A percentile compares a stretch with the other conserved stretches of the same genome.
Conservation (phyloP, 2,888 invertebrate genomes). For the Nemotelus pantherinus region DNA sequence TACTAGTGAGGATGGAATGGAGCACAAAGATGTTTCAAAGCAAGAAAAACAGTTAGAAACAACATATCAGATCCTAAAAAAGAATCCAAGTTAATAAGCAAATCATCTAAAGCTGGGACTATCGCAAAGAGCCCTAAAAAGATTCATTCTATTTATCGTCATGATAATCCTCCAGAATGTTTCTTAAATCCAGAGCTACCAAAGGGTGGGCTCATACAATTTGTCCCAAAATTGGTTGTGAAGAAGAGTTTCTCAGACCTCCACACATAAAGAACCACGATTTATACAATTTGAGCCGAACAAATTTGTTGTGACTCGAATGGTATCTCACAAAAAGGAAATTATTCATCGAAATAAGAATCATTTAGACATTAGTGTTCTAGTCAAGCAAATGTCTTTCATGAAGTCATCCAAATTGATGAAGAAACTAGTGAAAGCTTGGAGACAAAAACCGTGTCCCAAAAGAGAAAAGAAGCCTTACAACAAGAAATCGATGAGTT, state of each 20-base stretch:
- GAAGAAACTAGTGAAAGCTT: slow-evolving; percentile 51
- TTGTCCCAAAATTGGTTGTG: slow-evolving; percentile 72
- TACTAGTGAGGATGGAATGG: slow-evolving; percentile 51
- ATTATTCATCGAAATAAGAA: slow-evolving; percentile 63
- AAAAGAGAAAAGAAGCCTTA: slow-evolving; percentile 48
- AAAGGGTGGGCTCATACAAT: slow-evolving; percentile 68
- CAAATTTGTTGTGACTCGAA: slow-evolving; percentile 83
- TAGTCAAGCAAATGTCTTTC: slow-evolving; percentile 77
- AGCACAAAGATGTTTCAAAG: slow-evolving; percentile 39
- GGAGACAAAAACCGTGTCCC: slow-evolving; percentile 54
- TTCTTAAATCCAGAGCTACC: slow-evolving; percentile 62
- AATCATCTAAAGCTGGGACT: too few relatives aligned
- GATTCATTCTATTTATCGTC: slow-evolving; percentile 37
- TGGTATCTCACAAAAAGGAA: slow-evolving; percentile 66
- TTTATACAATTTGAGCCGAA: slow-evolving; percentile 92
- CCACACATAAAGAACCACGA: slow-evolving; percentile 72
- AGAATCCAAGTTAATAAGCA: neutral
- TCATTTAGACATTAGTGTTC: slow-evolving; percentile 73
- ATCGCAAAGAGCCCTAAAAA: slow-evolving; percentile 20
- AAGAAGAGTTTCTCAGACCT: slow-evolving; percentile 55
- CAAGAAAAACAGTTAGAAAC: slow-evolving; percentile 12
- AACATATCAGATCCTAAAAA: neutral
- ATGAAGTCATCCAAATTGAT: slow-evolving; percentile 72
- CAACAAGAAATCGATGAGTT: slow-evolving; percentile 72
- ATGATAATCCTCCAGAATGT: slow-evolving; percentile 5